Conservation (phyloP, 2,113 vertebrate genomes). For the Bos indicus region DNA sequence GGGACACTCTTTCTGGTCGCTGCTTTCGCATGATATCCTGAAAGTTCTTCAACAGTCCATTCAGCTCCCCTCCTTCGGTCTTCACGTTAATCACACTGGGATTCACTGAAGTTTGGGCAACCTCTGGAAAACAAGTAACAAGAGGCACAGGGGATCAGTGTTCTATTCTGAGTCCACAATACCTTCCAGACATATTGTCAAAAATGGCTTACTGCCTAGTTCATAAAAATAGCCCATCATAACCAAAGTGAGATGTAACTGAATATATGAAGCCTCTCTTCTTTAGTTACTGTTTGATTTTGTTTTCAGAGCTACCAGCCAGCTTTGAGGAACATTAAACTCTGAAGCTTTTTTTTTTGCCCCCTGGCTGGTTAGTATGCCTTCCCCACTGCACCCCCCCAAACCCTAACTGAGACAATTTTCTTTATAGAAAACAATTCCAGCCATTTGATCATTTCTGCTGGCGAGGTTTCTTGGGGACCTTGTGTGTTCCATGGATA, state of each 20-base stretch:
- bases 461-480: not conserved
- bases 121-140: slow-evolving; percentile 77
- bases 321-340: not conserved
- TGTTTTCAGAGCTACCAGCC: not conserved
- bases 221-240: not conserved
- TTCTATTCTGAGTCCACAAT: not conserved
- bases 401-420: not conserved
- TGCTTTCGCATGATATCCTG: slow-evolving; percentile 89
- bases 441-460: not conserved
- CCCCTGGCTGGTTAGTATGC: not conserved
- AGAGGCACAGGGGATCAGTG: not conserved
- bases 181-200: not conserved
- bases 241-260: not conserved
- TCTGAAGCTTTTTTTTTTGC: not conserved
- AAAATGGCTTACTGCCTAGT: not conserved
- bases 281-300: not conserved
- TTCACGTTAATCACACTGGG: slow-evolving; percentile 63
- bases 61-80: slow-evolving; percentile 61
- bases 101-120: slow-evolving; percentile 75
- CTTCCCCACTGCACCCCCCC: not conserved
- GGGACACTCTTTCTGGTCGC: slow-evolving; percentile 89
- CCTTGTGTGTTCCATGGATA: not conserved
- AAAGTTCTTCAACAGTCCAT: slow-evolving; percentile 84
- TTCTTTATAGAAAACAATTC: not conserved
- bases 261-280: not conserved